These are phyloP conservation scores for Nannoperca obscura DNA, from an alignment of 2,797 vertebrate genomes.

Conservation along the genomic window DNA sequence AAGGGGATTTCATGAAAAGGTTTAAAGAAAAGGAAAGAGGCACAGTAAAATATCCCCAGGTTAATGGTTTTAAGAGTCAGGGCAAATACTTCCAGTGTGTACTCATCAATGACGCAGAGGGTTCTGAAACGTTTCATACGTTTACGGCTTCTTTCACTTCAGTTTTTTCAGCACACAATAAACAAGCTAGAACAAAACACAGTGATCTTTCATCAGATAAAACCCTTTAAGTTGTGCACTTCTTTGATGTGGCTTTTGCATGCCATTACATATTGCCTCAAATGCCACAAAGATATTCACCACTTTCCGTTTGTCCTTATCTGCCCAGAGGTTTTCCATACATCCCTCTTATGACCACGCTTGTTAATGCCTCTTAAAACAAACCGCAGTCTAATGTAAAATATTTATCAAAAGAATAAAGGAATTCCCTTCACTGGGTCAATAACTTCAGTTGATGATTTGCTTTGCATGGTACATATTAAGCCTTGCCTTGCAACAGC, in stretches of 20 bases:
- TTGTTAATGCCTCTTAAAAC: conserved; percentile 41
- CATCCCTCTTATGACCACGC: conserved; percentile 23
- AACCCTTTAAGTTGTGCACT: conserved; percentile 16
- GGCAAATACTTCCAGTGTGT: conserved; percentile 23
- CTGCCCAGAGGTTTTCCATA: conserved; percentile 17
- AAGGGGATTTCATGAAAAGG: conserved; percentile 13
- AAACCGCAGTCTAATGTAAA: conserved; percentile 39
- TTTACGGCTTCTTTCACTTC: conserved; percentile 29
- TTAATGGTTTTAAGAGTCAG: conserved; percentile 26
- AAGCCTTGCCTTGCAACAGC: background rate
- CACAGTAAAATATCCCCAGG: background rate
- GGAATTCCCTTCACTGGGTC: conserved; percentile 11
- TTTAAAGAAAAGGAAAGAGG: conserved; percentile 16
- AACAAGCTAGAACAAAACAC: conserved; percentile 30
- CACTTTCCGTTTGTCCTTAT: conserved; percentile 29
- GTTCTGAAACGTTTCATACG: conserved; percentile 35
- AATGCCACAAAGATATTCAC: conserved; percentile 31
- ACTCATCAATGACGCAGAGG: conserved; percentile 31
- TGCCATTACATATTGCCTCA: conserved; percentile 25
- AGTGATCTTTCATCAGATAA: conserved; percentile 12
- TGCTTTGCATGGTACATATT: conserved; percentile 20
- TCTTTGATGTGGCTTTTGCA: conserved; percentile 42
- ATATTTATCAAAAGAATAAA: conserved; percentile 29
- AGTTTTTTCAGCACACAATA: conserved; percentile 39
- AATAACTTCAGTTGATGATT: conserved; percentile 27